A percentile compares a stretch with the other conserved stretches of the same genome.
phyloP scores from a whole-genome alignment of 1,140 invertebrate species.

The Drosophila sp. region DNA sequence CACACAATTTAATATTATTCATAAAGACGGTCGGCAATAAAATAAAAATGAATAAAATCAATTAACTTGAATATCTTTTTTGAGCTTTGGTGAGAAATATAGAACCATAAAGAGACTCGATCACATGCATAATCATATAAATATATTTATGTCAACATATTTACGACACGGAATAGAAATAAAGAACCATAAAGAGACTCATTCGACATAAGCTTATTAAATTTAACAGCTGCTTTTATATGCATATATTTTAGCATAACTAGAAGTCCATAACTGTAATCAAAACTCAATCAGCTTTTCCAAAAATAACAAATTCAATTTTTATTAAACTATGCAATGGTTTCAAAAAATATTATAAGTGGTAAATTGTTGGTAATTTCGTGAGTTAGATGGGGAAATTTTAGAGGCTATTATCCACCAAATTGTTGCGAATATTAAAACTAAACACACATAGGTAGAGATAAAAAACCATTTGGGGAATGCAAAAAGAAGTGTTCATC shows the following conservation, averaged over 20 bases:
- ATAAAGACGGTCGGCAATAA: not conserved
- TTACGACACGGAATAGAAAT: not conserved
- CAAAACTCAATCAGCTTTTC: too few relatives aligned
- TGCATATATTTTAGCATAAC: too few relatives aligned
- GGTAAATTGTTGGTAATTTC: not conserved
- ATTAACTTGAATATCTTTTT: conserved; percentile 5
- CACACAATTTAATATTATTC: not conserved
- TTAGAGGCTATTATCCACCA: not conserved
- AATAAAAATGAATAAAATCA: conserved; percentile 5
- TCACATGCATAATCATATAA: not conserved
- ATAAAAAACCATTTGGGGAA: not conserved
- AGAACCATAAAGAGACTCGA: not conserved
- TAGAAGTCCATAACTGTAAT: too few relatives aligned
- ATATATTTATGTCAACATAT: not conserved
- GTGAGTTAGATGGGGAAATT: not conserved
- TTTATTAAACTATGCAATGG: too few relatives aligned
- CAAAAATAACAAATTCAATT: too few relatives aligned
- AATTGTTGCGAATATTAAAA: conserved; percentile 20
- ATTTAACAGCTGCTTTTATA: not conserved
- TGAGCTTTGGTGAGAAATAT: not conserved
- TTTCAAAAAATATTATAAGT: not conserved
- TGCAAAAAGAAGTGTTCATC: conserved; percentile 32
- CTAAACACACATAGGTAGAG: conserved; percentile 15
- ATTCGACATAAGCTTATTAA: not conserved
- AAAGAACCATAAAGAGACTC: not conserved